Evolutionary conservation across 2,797 vertebrate genomes (phyloP).

Genomic region (Botia almorhae): DNA sequence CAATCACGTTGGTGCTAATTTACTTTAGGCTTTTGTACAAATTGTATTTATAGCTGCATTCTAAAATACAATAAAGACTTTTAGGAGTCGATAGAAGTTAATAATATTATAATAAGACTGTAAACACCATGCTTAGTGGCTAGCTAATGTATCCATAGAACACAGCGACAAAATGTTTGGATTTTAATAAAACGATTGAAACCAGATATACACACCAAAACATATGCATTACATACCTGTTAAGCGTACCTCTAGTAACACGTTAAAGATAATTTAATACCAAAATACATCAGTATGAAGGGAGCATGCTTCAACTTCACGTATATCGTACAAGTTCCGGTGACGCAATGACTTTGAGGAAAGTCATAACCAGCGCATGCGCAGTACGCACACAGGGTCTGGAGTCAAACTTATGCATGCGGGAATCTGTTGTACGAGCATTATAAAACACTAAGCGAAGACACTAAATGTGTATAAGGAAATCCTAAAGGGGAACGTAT

Average conservation of each 20-base stretch:
- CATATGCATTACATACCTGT: neutral
- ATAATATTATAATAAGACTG: neutral
- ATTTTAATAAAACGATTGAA: neutral
- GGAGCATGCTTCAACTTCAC: neutral
- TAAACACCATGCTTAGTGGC: neutral
- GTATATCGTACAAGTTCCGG: conserved; percentile 10
- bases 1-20: too few relatives aligned
- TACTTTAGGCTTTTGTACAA: neutral
- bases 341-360: conserved; percentile 59
- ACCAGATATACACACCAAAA: neutral
- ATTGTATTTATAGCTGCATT: neutral
- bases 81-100: neutral
- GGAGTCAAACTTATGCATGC: neutral
- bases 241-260: neutral
- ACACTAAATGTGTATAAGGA: neutral
- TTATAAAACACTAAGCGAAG: neutral
- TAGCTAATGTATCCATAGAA: neutral
- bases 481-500: neutral
- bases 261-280: neutral
- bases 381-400: neutral
- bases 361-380: conserved; percentile 39
- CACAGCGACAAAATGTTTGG: neutral
- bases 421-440: neutral
- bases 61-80: neutral
- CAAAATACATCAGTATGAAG: neutral